These are phyloP conservation scores for Cyclargus thomasi DNA, from an alignment of 1,140 invertebrate genomes.

Conservation along the genomic window DNA sequence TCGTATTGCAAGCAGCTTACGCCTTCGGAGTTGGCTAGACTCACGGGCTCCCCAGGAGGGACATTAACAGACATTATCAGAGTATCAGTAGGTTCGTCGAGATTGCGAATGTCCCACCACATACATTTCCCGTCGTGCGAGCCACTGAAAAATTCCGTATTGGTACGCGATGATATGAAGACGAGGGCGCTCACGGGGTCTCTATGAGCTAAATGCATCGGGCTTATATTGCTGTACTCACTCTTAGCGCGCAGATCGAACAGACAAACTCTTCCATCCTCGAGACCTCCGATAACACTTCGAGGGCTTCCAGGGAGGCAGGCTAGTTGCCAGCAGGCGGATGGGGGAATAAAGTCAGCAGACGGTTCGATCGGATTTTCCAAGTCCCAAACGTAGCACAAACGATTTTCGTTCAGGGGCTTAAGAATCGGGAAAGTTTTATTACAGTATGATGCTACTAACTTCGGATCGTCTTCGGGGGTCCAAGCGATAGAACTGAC, in stretches of 20 bases:
- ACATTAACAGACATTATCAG: conserved; percentile 79
- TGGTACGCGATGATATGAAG: conserved; percentile 86
- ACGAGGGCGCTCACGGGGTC: conserved; percentile 81
- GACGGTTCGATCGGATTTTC: conserved; percentile 88
- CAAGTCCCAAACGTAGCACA: conserved; percentile 82
- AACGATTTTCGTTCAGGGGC: conserved; percentile 76
- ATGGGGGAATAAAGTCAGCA: conserved; percentile 78
- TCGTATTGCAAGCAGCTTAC: conserved; percentile 88
- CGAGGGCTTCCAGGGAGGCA: conserved; percentile 90
- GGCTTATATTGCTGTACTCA: conserved; percentile 70
- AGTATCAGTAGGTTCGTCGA: conserved; percentile 82
- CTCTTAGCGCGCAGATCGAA: conserved; percentile 83
- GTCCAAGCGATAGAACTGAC: conserved; percentile 88
- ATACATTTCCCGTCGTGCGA: conserved; percentile 88
- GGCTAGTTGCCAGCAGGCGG: conserved; percentile 82
- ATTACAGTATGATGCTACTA: conserved; percentile 88
- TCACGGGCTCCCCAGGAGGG: conserved; percentile 75
- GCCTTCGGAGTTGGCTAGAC: conserved; percentile 79
- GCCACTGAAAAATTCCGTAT: conserved; percentile 89
- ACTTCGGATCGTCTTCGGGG: conserved; percentile 81
- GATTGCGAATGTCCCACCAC: conserved; percentile 89
- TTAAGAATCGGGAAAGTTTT: conserved; percentile 77
- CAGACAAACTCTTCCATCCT: conserved; percentile 85
- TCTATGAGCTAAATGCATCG: conserved; percentile 80
- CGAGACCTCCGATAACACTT: conserved; percentile 85